Evolutionary conservation across 2,888 invertebrate species (phyloP).

Genomic region (Dryococelus australis): DNA sequence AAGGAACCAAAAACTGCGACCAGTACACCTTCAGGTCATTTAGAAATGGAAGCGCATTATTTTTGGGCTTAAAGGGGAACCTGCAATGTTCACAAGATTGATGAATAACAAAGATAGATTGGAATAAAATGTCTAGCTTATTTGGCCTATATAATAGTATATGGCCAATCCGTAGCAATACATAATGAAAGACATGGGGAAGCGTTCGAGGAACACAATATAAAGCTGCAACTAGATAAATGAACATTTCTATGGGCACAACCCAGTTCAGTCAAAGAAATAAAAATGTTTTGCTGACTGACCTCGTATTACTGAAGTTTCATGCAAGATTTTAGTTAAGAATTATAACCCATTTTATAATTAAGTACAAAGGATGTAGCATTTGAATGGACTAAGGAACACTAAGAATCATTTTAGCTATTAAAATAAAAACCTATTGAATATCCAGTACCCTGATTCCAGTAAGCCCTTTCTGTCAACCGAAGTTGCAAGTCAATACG

Average conservation of each 20-base stretch:
- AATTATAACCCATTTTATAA: slow-evolving; percentile 35
- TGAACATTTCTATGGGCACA: slow-evolving; percentile 40
- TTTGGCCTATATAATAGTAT: not conserved
- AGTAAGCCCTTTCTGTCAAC: slow-evolving; percentile 33
- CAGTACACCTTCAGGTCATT: not conserved
- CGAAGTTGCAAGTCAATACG: slow-evolving; percentile 36
- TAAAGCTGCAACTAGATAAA: slow-evolving; percentile 40
- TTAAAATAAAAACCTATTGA: slow-evolving; percentile 16
- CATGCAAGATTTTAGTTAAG: no score
- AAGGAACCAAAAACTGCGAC: not conserved
- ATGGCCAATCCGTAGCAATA: not conserved
- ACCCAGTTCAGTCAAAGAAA: not conserved
- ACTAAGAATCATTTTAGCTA: slow-evolving; percentile 16
- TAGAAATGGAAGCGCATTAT: not conserved
- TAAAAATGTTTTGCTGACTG: slow-evolving; percentile 27
- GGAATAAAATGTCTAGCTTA: not conserved
- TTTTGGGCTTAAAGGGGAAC: not conserved
- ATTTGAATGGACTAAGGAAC: slow-evolving; percentile 27
- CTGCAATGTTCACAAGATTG: not conserved
- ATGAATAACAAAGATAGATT: not conserved
- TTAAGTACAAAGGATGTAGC: not conserved
- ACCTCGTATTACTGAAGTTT: slow-evolving; percentile 37
- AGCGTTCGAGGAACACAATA: slow-evolving; percentile 27
- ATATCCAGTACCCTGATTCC: slow-evolving; percentile 36
- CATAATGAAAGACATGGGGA: not conserved